A percentile compares a stretch with the other conserved stretches of the same genome.
Evolutionary conservation across 2,888 invertebrate species (phyloP).

Genomic region (Lymantria dispar): DNA sequence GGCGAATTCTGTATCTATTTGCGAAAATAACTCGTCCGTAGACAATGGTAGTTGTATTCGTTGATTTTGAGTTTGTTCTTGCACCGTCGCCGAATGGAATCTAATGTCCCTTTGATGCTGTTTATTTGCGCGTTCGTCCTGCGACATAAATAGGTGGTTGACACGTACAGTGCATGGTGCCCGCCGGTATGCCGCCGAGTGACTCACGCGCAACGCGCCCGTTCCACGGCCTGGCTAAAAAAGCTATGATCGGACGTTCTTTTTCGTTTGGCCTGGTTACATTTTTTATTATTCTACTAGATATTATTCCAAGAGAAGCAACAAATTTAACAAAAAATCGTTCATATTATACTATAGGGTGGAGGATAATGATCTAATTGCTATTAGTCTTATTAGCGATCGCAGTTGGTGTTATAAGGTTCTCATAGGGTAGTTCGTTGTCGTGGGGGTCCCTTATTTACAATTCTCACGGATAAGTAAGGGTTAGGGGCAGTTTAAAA

Average conservation of each 20-base stretch:
- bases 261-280: slow-evolving; percentile 49
- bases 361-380: too few species aligned
- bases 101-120: slow-evolving; percentile 78
- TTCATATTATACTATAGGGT: too few species aligned
- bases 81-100: slow-evolving; percentile 57
- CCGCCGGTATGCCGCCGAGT: slow-evolving; percentile 63
- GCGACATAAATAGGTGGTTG: slow-evolving; percentile 81
- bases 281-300: slow-evolving; percentile 41
- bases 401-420: too few species aligned
- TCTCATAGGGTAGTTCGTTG: too few species aligned
- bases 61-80: slow-evolving; percentile 53
- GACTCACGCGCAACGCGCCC: slow-evolving; percentile 64
- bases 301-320: slow-evolving; percentile 8
- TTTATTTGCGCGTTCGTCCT: slow-evolving; percentile 79
- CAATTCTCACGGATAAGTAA: too few species aligned
- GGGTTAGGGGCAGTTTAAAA: too few species aligned
- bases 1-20: slow-evolving; percentile 58
- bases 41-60: slow-evolving; percentile 77
- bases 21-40: slow-evolving; percentile 77
- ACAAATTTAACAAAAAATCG: too few species aligned
- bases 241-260: slow-evolving; percentile 49
- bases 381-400: too few species aligned
- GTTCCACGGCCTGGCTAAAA: slow-evolving; percentile 55
- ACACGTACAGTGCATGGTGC: slow-evolving; percentile 73
- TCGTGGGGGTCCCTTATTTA: too few species aligned